Evolutionary conservation across 2,888 invertebrate species (phyloP).

Genomic region (Xanthostigma xanthostigma): DNA sequence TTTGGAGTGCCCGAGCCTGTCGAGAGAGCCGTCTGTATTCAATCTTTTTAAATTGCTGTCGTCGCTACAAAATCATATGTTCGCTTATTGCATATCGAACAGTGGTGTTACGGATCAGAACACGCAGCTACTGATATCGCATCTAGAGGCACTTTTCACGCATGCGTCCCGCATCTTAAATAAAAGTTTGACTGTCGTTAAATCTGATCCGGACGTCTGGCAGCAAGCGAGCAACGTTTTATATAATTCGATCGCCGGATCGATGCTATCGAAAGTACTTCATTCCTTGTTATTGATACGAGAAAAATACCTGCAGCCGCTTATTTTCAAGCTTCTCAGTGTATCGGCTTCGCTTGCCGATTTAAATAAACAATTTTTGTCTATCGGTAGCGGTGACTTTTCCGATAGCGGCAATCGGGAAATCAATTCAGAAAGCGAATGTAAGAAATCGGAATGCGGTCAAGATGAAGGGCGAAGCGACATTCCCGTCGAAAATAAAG

Average conservation of each 20-base stretch:
- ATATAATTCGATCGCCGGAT: slow-evolving; percentile 37
- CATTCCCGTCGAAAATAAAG: slow-evolving; percentile 25
- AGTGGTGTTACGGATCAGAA: neutral
- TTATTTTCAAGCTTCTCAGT: slow-evolving; percentile 26
- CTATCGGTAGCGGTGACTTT: slow-evolving; percentile 15
- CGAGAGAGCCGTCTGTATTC: slow-evolving; percentile 20
- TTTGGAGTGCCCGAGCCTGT: slow-evolving; percentile 12
- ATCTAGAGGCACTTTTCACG: slow-evolving; percentile 22
- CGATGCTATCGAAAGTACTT: slow-evolving; percentile 39
- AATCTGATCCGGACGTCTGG: slow-evolving; percentile 23
- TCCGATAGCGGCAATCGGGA: no score
- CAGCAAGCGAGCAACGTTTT: slow-evolving; percentile 32
- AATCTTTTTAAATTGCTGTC: slow-evolving; percentile 37
- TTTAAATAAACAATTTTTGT: slow-evolving; percentile 27
- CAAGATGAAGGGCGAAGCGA: neutral
- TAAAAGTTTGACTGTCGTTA: slow-evolving; percentile 24
- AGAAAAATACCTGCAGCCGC: slow-evolving; percentile 23
- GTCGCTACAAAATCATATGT: slow-evolving; percentile 41
- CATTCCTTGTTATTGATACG: slow-evolving; percentile 39
- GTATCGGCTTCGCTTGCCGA: slow-evolving; percentile 27
- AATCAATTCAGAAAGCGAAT: no score
- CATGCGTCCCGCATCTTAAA: slow-evolving; percentile 22
- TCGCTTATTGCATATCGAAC: slow-evolving; percentile 29
- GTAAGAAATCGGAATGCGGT: no score
- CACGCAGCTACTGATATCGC: slow-evolving; percentile 18